phyloP scores from a whole-genome alignment of 1,140 invertebrate species.

The Galleria mellonella region DNA sequence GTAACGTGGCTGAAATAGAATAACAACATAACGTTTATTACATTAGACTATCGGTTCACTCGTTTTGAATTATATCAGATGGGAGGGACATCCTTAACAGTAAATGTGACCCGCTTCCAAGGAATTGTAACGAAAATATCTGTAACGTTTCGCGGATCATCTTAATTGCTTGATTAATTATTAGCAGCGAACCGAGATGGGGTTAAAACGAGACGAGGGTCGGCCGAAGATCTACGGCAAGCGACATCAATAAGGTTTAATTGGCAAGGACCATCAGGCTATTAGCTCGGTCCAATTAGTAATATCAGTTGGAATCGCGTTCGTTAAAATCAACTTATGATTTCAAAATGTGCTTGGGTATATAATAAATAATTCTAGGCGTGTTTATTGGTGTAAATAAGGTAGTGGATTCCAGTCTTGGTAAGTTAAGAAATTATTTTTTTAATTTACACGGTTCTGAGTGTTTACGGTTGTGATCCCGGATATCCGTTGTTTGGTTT shows the following conservation, averaged over 20 bases:
- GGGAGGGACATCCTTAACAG: too few species aligned
- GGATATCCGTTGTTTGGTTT: too few species aligned
- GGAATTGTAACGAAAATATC: conserved; percentile 22
- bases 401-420: too few species aligned
- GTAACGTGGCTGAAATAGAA: too few species aligned
- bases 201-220: conserved; percentile 64
- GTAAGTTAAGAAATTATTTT: too few species aligned
- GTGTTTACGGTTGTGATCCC: too few species aligned
- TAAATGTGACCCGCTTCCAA: conserved; percentile 1
- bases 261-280: conserved; percentile 58
- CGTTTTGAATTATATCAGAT: too few species aligned
- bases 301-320: conserved; percentile 48
- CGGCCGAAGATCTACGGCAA: conserved; percentile 47
- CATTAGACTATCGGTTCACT: too few species aligned
- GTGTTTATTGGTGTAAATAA: too few species aligned
- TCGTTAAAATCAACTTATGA: conserved; percentile 5
- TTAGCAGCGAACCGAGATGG: conserved; percentile 51
- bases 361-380: too few species aligned
- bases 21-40: too few species aligned
- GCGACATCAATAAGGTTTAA: conserved; percentile 65
- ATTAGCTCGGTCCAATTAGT: conserved; percentile 58
- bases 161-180: conserved; percentile 68
- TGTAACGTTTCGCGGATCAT: conserved; percentile 27
- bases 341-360: background rate
- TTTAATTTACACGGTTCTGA: too few species aligned